Percentiles rank a stretch among this genome's conserved stretches.
Conservation (phyloP, 2,888 invertebrate species). For the Dynastes tityus region DNA sequence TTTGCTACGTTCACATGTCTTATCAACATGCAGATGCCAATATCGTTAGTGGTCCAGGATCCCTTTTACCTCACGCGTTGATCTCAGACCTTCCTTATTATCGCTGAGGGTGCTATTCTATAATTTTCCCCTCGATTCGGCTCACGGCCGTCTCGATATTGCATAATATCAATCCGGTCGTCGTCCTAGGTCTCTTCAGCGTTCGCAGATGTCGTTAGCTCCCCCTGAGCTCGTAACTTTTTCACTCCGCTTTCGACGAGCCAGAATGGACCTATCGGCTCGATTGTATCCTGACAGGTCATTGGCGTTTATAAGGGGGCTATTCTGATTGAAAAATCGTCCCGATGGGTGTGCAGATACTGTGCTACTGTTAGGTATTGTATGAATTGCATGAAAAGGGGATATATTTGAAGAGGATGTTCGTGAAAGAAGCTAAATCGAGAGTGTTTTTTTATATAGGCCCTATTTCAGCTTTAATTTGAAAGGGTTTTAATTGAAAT, state of each 20-base stretch:
- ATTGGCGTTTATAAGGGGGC: background rate
- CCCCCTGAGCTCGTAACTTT: background rate
- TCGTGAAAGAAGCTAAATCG: background rate
- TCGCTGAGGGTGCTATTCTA: conserved; percentile 1
- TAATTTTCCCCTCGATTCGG: conserved; percentile 3
- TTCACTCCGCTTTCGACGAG: background rate
- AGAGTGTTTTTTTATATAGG: too few relatives aligned
- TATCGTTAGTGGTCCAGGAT: too few relatives aligned
- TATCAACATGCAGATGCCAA: too few relatives aligned
- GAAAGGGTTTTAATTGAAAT: too few relatives aligned
- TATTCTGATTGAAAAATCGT: background rate
- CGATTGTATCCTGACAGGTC: conserved; percentile 4
- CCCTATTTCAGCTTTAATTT: too few relatives aligned
- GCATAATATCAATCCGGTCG: conserved; percentile 16
- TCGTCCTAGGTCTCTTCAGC: background rate
- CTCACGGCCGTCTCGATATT: conserved; percentile 12
- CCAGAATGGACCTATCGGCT: background rate
- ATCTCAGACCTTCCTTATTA: too few relatives aligned
- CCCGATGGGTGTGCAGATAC: background rate
- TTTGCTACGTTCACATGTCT: too few relatives aligned
- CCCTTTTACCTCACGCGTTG: too few relatives aligned
- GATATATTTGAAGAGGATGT: background rate
- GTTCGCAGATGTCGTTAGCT: conserved; percentile 15
- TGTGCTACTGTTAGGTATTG: background rate
- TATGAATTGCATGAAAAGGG: background rate